Percentiles rank a stretch among this genome's conserved stretches.
These are phyloP conservation scores for Elymnias hypermnestra DNA, from an alignment of 1,140 invertebrate species.

Conservation along the genomic window DNA sequence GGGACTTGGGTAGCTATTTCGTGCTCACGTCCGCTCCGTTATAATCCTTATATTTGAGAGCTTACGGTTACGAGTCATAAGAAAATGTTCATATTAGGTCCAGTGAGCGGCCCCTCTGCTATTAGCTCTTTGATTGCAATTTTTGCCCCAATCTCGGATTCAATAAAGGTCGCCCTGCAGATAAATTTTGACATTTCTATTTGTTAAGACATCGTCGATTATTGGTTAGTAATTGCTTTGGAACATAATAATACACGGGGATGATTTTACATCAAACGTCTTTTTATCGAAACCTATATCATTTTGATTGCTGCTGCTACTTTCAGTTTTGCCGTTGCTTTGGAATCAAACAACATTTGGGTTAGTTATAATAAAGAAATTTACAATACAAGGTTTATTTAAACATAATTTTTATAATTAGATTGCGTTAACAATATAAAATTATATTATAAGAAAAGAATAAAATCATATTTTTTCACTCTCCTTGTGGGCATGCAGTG, in stretches of 20 bases:
- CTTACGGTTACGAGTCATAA: conserved; percentile 7
- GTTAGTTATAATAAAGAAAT: too few relatives aligned
- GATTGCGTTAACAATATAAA: too few relatives aligned
- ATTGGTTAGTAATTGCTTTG: conserved; percentile 55
- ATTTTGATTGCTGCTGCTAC: too few relatives aligned
- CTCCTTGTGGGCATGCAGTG: too few relatives aligned
- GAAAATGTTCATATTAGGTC: background rate
- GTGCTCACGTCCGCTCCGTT: background rate
- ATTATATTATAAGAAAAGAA: too few relatives aligned
- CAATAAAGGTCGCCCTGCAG: conserved; percentile 60
- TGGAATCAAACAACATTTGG: too few relatives aligned
- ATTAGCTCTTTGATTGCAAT: conserved; percentile 63
- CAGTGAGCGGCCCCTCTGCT: conserved; percentile 31
- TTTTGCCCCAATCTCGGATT: conserved; percentile 46
- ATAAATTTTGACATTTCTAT: conserved; percentile 65
- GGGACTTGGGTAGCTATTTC: conserved; percentile 15
- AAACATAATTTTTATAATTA: too few relatives aligned
- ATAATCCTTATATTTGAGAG: conserved; percentile 11
- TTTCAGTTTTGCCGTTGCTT: too few relatives aligned
- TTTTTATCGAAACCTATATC: background rate
- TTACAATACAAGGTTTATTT: too few relatives aligned
- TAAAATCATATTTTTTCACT: too few relatives aligned
- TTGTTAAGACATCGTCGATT: conserved; percentile 63
- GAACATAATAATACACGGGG: conserved; percentile 13
- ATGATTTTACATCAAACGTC: conserved; percentile 8